Conservation (phyloP, 2,797 vertebrate species). For the Anniella stebbinsi region DNA sequence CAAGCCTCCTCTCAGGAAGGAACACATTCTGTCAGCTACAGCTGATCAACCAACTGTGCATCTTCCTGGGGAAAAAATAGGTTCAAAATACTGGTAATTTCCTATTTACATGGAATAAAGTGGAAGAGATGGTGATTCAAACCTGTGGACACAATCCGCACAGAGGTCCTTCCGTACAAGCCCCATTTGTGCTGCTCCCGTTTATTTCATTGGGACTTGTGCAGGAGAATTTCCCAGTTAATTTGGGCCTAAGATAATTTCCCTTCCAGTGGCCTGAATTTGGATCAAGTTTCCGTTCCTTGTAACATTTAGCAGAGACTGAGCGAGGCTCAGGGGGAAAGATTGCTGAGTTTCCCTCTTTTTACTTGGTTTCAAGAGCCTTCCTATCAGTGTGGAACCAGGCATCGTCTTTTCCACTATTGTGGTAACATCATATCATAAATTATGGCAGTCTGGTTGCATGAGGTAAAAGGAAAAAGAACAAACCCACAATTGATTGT, state of each 20-base stretch:
- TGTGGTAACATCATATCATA: conserved; percentile 32
- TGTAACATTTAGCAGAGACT: conserved; percentile 54
- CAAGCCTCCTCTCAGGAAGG: not conserved
- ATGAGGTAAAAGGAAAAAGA: conserved; percentile 62
- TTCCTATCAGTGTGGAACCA: conserved; percentile 67
- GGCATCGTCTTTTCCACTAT: conserved; percentile 57
- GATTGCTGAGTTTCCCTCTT: conserved; percentile 70
- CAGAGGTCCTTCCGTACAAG: not conserved
- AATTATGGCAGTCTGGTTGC: conserved; percentile 64
- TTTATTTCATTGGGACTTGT: not conserved
- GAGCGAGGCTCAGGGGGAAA: conserved; percentile 61
- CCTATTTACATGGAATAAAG: not conserved
- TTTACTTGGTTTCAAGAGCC: conserved; percentile 73
- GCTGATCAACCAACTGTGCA: not conserved
- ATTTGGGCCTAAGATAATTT: conserved; percentile 12
- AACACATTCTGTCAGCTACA: not conserved
- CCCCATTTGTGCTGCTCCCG: not conserved
- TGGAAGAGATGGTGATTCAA: not conserved
- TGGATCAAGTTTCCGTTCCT: conserved; percentile 41
- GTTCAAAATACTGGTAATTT: not conserved
- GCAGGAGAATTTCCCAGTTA: not conserved
- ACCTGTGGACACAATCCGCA: not conserved
- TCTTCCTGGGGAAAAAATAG: not conserved
- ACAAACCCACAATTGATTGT: conserved; percentile 71
- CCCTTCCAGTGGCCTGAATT: conserved; percentile 41